A percentile compares a stretch with the other conserved stretches of the same genome.
Evolutionary conservation across 2,797 vertebrate species (phyloP).

Genomic region (Enteromius unitaeniatus): DNA sequence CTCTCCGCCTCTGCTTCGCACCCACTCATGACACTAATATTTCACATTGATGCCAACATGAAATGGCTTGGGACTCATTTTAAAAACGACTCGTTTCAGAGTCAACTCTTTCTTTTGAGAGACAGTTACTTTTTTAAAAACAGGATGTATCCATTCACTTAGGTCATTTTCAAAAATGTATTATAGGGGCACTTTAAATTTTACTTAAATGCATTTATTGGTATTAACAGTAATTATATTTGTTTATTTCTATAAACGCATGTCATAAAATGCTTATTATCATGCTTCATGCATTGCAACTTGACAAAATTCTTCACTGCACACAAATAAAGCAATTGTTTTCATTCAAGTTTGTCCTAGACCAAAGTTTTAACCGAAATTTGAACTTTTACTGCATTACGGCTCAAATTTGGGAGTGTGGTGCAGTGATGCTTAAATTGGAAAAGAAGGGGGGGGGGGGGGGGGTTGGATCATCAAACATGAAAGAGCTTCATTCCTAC

Average conservation of each 20-base stretch:
- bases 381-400: slow-evolving; percentile 1
- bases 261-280: neutral
- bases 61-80: too few relatives aligned
- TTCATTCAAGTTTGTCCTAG: neutral
- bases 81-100: too few relatives aligned
- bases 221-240: neutral
- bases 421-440: neutral
- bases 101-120: too few relatives aligned
- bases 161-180: too few relatives aligned
- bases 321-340: neutral
- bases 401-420: neutral
- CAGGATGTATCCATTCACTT: too few relatives aligned
- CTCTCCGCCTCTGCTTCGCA: too few relatives aligned
- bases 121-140: too few relatives aligned
- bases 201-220: neutral
- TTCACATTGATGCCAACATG: too few relatives aligned
- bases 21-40: too few relatives aligned
- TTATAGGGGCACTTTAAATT: neutral
- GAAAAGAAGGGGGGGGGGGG: neutral
- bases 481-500: slow-evolving; percentile 3
- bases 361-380: neutral
- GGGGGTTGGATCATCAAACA: slow-evolving; percentile 5
- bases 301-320: neutral
- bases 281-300: neutral
- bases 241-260: neutral